Conservation (phyloP, 2,888 invertebrate genomes). For the Iphiclides podalirius region DNA sequence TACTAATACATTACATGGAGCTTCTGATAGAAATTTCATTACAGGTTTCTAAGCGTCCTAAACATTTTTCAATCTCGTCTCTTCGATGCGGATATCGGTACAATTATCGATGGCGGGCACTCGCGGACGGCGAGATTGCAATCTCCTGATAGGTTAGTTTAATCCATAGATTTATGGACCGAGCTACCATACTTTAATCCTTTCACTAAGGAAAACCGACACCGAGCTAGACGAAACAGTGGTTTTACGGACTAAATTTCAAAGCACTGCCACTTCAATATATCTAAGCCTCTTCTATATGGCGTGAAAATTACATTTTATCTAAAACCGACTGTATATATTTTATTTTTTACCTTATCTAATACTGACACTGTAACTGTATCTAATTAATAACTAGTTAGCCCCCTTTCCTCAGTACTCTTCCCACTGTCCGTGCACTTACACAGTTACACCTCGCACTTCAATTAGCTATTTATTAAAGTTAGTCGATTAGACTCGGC, state of each 20-base stretch:
- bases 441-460: neutral
- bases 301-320: too few relatives aligned
- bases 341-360: constrained; percentile 21
- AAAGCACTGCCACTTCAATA: too few relatives aligned
- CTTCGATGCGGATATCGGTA: constrained; percentile 60
- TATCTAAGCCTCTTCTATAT: too few relatives aligned
- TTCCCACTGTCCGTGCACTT: too few relatives aligned
- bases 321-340: neutral
- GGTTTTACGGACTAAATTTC: neutral
- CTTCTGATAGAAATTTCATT: constrained; percentile 22
- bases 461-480: too few relatives aligned
- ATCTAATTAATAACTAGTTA: too few relatives aligned
- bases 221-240: constrained; percentile 1
- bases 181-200: constrained; percentile 63
- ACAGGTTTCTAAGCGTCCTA: constrained; percentile 24
- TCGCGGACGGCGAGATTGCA: constrained; percentile 62
- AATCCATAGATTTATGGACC: constrained; percentile 71
- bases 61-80: constrained; percentile 34
- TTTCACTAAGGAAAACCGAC: constrained; percentile 54
- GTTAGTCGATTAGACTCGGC: too few relatives aligned
- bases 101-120: constrained; percentile 66
- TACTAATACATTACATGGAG: constrained; percentile 3
- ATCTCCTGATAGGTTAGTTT: constrained; percentile 70
- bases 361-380: too few relatives aligned
- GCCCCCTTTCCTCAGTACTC: too few relatives aligned